Percentiles rank a stretch among this genome's conserved stretches.
Evolutionary conservation across 2,888 invertebrate species (phyloP).

Genomic region (Agrochola litura): DNA sequence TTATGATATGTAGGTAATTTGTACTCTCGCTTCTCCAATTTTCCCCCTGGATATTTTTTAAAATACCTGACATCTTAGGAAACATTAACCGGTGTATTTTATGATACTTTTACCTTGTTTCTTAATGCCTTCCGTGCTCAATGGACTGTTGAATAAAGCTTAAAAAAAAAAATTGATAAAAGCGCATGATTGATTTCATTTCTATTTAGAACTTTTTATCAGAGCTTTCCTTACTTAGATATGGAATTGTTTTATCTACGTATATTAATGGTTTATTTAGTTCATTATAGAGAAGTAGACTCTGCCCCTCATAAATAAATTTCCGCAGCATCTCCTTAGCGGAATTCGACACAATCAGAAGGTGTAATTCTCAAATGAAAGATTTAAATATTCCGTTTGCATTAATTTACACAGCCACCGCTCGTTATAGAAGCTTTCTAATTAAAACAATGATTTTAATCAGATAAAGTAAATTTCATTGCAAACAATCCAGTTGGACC

Average conservation of each 20-base stretch:
- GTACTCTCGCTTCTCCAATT: constrained; percentile 53
- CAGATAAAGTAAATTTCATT: constrained; percentile 64
- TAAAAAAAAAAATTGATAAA: background rate
- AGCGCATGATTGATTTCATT: background rate
- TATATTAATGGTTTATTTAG: background rate
- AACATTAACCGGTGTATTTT: constrained; percentile 23
- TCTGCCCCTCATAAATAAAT: constrained; percentile 44
- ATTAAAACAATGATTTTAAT: constrained; percentile 73
- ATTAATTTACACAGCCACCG: constrained; percentile 54
- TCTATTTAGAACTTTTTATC: background rate
- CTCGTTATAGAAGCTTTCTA: constrained; percentile 59
- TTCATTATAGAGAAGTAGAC: constrained; percentile 25
- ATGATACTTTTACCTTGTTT: background rate
- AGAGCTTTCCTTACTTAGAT: background rate
- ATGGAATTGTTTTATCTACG: background rate
- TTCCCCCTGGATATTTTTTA: constrained; percentile 32
- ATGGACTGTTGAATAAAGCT: background rate
- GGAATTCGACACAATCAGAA: constrained; percentile 53
- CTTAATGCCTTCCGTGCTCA: background rate
- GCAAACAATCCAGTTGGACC: constrained; percentile 60
- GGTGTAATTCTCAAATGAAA: constrained; percentile 59
- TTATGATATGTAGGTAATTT: constrained; percentile 60
- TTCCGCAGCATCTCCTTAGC: constrained; percentile 27
- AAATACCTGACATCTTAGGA: constrained; percentile 33
- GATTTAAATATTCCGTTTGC: constrained; percentile 64